Evolutionary conservation across 1,140 invertebrate genomes (phyloP), one percentile per base, ranked within the genome.

Genomic region (Dufourea novaeangliae): DNA sequence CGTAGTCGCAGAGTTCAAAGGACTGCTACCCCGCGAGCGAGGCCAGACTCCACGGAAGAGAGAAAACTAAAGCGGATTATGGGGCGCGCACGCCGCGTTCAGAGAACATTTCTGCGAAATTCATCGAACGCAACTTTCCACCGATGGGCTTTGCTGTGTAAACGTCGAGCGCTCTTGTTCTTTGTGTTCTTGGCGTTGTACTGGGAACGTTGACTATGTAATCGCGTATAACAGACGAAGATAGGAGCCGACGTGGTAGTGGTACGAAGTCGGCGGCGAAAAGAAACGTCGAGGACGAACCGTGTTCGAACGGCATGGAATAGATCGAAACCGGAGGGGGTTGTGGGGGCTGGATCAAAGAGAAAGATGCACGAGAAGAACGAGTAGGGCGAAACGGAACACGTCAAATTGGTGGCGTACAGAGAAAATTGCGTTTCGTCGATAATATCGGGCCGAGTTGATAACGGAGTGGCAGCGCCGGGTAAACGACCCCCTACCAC

Each of bases 401-500:
- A n/a, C 63, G 80, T 77, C 79, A 71, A 85, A 84, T 78, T 79
- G 83, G 25, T 80, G 46, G 8, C 44, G 57, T 66, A 56, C 59
- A 32, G 71, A 80, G 77, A 86, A 85, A 86, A 85, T 83, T 83
- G 73, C 70, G 80, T 80, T 83, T 73, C 54, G 80, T 85, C 69
- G 73, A 86, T 85, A 85, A 83, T 83, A 83, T 86, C 77, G 74
- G 54, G 41, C 56, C 73, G 39, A 37, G 73, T 71, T 78, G 80
- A 83, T 86, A 85, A 77, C 39, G 70, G 73, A 67, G 81, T 70
- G 44, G 77, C 27, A 37, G 66, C 59, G 61, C 82, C 63, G 68
- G 82, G 80, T 84, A 82, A 84, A 84, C 82, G 82, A 84, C 70
- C 82, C 80, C 64, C 75, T 25, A 27, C 27, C 80, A 77, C 82